Conservation (phyloP, 1,140 invertebrate species). For the Scaptomyza graminum region DNA sequence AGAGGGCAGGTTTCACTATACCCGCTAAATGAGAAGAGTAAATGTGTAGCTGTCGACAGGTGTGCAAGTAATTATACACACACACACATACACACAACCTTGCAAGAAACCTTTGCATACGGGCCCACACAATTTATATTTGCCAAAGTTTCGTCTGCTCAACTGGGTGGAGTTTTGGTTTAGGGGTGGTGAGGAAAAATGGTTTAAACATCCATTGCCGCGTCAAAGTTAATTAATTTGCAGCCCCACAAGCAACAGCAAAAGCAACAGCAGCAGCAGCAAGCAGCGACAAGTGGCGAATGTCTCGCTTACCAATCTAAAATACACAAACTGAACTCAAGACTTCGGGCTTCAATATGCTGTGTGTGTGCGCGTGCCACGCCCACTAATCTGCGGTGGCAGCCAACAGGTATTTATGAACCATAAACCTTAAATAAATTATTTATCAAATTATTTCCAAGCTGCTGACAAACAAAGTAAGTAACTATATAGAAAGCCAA, state of each 20-base stretch:
- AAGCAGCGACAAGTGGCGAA: slow-evolving; percentile 47
- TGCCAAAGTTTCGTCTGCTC: slow-evolving; percentile 64
- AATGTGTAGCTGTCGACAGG: slow-evolving; percentile 80
- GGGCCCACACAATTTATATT: slow-evolving; percentile 75
- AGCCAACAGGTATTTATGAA: slow-evolving; percentile 22
- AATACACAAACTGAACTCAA: slow-evolving; percentile 3
- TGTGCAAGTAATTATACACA: slow-evolving; percentile 80
- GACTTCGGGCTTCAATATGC: too few relatives aligned
- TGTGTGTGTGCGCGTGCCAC: slow-evolving; percentile 14
- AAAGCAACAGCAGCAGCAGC: slow-evolving; percentile 25
- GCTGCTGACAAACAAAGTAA: background rate
- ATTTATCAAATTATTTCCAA: slow-evolving; percentile 17
- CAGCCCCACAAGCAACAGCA: slow-evolving; percentile 41
- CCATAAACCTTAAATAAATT: slow-evolving; percentile 30
- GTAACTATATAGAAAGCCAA: background rate
- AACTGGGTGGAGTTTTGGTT: slow-evolving; percentile 4
- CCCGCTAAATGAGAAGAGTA: slow-evolving; percentile 76
- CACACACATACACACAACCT: slow-evolving; percentile 56
- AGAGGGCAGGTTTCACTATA: slow-evolving; percentile 9
- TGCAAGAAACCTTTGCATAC: slow-evolving; percentile 65
- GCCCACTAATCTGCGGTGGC: slow-evolving; percentile 23
- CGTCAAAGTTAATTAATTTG: slow-evolving; percentile 82
- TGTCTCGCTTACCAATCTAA: slow-evolving; percentile 53
- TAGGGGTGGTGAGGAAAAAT: slow-evolving; percentile 52
- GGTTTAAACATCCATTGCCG: slow-evolving; percentile 73